Conservation (phyloP, 2,113 vertebrate species). For the Poeciliopsis occidentalis region DNA sequence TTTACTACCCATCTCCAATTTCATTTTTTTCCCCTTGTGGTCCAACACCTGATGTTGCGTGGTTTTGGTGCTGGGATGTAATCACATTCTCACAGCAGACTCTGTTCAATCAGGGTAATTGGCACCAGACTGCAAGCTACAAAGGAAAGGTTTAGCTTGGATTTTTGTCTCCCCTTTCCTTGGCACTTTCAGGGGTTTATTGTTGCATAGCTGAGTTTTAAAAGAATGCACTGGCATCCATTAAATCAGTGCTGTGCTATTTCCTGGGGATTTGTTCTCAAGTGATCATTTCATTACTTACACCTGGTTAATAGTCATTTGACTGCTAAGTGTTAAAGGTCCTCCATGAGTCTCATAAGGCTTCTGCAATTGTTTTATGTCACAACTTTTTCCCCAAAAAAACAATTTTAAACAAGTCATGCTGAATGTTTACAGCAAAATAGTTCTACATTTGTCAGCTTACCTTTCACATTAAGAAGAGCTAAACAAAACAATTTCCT, state of each 20-base stretch:
- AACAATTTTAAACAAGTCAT: no score
- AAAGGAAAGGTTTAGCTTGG: constrained; percentile 34
- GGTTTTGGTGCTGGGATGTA: constrained; percentile 48
- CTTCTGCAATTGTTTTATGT: not conserved
- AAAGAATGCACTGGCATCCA: constrained; percentile 17
- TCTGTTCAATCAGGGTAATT: constrained; percentile 70
- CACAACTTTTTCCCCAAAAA: not conserved
- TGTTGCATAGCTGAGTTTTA: constrained; percentile 14
- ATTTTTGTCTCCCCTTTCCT: not conserved
- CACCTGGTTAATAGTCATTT: not conserved
- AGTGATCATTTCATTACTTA: not conserved
- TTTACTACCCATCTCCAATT: constrained; percentile 48
- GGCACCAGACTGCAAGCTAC: constrained; percentile 60
- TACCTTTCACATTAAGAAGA: no score
- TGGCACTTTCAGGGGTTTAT: constrained; percentile 39
- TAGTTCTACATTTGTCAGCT: no score
- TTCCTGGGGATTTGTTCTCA: constrained; percentile 13
- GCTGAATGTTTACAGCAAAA: no score
- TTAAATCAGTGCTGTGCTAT: constrained; percentile 10
- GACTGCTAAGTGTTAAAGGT: constrained; percentile 8
- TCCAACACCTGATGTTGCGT: constrained; percentile 66
- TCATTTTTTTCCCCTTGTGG: constrained; percentile 36
- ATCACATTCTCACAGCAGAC: constrained; percentile 57
- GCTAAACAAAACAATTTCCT: no score
- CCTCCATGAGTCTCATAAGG: not conserved